Base-by-base conservation (phyloP, 2,113 vertebrate genomes). In the Cyanoliseus patagonus region DNA sequence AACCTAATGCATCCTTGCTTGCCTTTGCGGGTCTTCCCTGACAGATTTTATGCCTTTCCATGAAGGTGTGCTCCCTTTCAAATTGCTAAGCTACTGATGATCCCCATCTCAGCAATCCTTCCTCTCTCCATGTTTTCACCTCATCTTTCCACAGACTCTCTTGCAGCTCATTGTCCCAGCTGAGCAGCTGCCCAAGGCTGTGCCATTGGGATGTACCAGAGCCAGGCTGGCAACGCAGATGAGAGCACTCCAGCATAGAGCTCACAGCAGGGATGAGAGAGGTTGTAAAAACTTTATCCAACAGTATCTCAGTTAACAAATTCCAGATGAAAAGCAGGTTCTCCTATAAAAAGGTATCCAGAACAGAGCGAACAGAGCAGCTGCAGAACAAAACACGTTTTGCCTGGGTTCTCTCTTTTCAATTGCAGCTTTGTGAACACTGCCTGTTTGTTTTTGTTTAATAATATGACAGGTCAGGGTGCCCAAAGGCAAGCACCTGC, bases 401-500 rank as follows among this genome's bases (percentile, higher is more conserved):
- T 90, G 28, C 33, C 79, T 93, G 57, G 33, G 33, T 62, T 59
- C 41, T 88, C 44, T 30, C 3, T 73, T 86, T 93, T 91, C 41
- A 33, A 4, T 41, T 24, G 59, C 8, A 16, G 66, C 82, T 83
- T 90, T 61, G 88, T 37, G 72, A 89, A 76, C 25, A 2, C 73
- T 83, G 46, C 57, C 76, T 88, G 24, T 92, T 77, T 91, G 84
- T 35, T 96, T 98, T 92, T 96, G 42, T 94, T 98, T 95, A 89
- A 94, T 93, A 84, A 80, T n/a, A n/a, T 84, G 97, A 94, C 91
- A 97, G 95, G 97, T 96, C 78, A 92, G 96, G 82, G 74, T 96
- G 97, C 97, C 98, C 86, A 76, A 67, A 98, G 97, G 96, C 88
- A 85, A 95, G 94, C 95, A 97, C 90, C 97, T 97, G 97, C 97